Conservation (phyloP, 1,140 invertebrate species). For the Periplaneta americana region DNA sequence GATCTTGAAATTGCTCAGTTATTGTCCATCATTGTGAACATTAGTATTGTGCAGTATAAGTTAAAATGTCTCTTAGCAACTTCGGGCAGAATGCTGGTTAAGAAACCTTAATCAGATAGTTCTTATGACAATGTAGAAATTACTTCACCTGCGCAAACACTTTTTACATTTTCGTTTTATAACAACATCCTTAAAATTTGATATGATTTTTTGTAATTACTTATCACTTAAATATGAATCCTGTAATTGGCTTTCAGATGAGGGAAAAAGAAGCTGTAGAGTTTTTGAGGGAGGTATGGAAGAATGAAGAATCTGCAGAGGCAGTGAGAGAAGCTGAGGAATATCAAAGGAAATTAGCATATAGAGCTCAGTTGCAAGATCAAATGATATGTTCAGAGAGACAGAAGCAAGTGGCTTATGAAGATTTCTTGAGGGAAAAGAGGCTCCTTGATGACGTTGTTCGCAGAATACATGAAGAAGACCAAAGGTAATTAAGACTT, state of each 20-base stretch:
- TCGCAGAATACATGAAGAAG: constrained; percentile 35
- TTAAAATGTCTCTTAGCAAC: too few relatives aligned
- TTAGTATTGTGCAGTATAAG: too few relatives aligned
- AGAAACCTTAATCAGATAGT: too few relatives aligned
- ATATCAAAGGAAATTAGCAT: constrained; percentile 29
- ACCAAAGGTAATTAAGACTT: constrained; percentile 25
- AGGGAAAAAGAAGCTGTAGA: constrained; percentile 21
- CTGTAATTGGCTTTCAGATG: not conserved
- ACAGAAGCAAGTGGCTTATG: constrained; percentile 31
- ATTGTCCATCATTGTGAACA: too few relatives aligned
- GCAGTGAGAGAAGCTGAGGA: constrained; percentile 25
- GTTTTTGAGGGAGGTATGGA: constrained; percentile 20
- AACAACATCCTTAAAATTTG: too few relatives aligned
- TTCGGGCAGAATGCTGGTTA: too few relatives aligned
- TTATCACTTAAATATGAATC: too few relatives aligned
- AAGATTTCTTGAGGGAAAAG: constrained; percentile 38
- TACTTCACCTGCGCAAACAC: too few relatives aligned
- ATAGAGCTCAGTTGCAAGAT: constrained; percentile 34
- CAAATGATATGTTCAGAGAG: constrained; percentile 36
- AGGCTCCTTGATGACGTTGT: constrained; percentile 37
- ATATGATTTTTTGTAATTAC: too few relatives aligned
- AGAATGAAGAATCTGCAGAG: constrained; percentile 25
- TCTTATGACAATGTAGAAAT: too few relatives aligned
- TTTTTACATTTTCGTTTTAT: too few relatives aligned
- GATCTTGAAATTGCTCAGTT: too few relatives aligned